Evolutionary conservation across 2,797 vertebrate species (phyloP).

Genomic region (Salarias fasciatus): DNA sequence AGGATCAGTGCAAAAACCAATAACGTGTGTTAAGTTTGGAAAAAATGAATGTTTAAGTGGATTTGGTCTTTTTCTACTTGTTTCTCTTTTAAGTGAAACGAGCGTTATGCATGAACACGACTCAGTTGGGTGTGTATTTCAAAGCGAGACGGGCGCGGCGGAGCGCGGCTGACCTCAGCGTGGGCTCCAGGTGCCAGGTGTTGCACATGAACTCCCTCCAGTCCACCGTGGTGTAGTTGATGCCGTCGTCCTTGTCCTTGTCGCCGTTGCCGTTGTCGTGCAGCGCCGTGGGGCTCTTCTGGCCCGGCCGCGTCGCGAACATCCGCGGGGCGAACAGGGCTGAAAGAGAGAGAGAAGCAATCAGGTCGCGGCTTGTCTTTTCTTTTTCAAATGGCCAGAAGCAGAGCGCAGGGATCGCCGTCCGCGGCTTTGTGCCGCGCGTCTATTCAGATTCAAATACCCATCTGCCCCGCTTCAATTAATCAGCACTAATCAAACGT

Average conservation of each 20-base stretch:
- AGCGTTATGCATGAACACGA: neutral
- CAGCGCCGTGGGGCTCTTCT: constrained; percentile 91
- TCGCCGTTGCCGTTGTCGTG: constrained; percentile 85
- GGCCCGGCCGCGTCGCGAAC: constrained; percentile 89
- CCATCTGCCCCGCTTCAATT: constrained; percentile 30
- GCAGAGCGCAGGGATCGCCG: neutral
- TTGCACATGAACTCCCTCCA: constrained; percentile 99
- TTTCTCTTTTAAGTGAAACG: neutral
- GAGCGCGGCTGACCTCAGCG: constrained; percentile 86
- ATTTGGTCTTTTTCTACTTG: no score
- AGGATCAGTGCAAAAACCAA: neutral
- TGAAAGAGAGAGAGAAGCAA: constrained; percentile 52
- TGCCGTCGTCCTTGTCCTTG: constrained; percentile 85
- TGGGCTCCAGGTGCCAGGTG: constrained; percentile 98
- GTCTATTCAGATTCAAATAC: constrained; percentile 42
- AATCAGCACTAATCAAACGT: constrained; percentile 40
- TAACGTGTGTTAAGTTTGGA: neutral
- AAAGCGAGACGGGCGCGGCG: no score
- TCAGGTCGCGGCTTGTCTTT: neutral
- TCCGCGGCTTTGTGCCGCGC: constrained; percentile 1
- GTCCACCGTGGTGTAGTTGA: constrained; percentile 95
- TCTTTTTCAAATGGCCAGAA: no score
- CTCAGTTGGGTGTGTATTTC: no score
- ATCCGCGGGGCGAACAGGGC: constrained; percentile 94
- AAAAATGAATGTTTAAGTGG: neutral